Base-by-base conservation (phyloP, 1,140 invertebrate genomes). In the Antheraea mylitta region DNA sequence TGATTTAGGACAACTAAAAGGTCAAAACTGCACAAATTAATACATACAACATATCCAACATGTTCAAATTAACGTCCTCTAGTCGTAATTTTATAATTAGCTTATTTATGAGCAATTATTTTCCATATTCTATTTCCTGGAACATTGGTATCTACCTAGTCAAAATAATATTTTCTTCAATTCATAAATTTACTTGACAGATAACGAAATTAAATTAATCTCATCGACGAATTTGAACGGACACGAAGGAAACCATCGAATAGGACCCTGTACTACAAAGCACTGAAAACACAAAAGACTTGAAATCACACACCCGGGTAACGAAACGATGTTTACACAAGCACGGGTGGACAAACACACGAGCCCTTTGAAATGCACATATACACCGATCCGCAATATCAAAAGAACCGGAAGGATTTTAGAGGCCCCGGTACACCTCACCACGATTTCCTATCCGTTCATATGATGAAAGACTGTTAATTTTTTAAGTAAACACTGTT, bases 381-480 rank as follows among this genome's bases (percentile, higher is more conserved):
- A 76, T 74, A 76, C 71, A 73, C 76, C 76, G 80, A 75, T 76
- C 71, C 78, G 67, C 66, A 18, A 78, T 82, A 74, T 82, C 79
- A 80, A 85, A 87, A 84, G 81, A 70, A 79, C 86, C 83, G 86
- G 86, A 91, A 87, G 86, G 80, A 82, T 85, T 81, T 76, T 71
- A 73, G 67, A 67, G 66, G 69, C 67, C 62, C 66, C 75, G 11
- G 65, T 66, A 30, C 48, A 66, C n/a, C 53, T 73, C 68, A 73
- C 70, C 42, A 67, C 70, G 66, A 60, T 66, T 79, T 73, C 59
- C 70, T 69, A 67, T 45, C 22, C 45, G 64, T 67, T 45, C 45
- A 68, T 58, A 60, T 64, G 59, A 58, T 70, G 72, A 66, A 74
- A 71, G 70, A 72, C 67, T 68, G 71, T 77, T 79, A 66, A 77